Percentiles rank a stretch among this genome's conserved stretches.
Conservation (phyloP, 2,113 vertebrate genomes). For the Odocoileus hemionus region DNA sequence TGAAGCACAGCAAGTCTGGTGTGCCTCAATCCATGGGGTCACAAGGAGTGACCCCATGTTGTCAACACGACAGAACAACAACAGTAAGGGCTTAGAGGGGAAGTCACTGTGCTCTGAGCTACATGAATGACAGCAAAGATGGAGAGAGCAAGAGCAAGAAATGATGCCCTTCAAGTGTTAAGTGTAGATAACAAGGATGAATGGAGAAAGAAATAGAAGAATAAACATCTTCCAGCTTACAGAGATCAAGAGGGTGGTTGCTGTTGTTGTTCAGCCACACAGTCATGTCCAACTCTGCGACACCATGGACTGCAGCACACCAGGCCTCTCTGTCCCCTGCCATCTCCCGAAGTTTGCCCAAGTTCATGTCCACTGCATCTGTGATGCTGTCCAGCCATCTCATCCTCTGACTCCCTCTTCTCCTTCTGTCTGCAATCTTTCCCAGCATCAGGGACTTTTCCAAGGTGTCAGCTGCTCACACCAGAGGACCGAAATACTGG, state of each 20-base stretch:
- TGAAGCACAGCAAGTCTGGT: not conserved
- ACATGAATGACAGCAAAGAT: not conserved
- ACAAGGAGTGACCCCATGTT: not conserved
- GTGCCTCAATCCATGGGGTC: not conserved
- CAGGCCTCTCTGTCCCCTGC: not conserved
- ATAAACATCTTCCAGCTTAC: not conserved
- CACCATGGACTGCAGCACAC: not conserved
- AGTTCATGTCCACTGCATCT: not conserved
- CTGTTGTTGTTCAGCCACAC: not conserved
- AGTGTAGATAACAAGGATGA: not conserved
- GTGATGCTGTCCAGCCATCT: not conserved
- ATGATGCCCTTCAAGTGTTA: not conserved
- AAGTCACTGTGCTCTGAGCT: not conserved
- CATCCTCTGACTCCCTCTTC: not conserved
- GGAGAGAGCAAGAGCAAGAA: too few relatives aligned
- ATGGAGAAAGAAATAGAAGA: not conserved
- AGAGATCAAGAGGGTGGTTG: not conserved
- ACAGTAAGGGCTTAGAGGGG: not conserved
- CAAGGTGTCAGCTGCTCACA: not conserved
- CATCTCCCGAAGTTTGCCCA: not conserved
- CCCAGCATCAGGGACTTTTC: not conserved
- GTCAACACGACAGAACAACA: not conserved
- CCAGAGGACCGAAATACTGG: not conserved
- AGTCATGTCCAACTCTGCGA: not conserved
- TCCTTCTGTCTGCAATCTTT: fast-evolving